Evolutionary conservation across 2,888 invertebrate genomes (phyloP).

Genomic region (Caenorhabditis becei): DNA sequence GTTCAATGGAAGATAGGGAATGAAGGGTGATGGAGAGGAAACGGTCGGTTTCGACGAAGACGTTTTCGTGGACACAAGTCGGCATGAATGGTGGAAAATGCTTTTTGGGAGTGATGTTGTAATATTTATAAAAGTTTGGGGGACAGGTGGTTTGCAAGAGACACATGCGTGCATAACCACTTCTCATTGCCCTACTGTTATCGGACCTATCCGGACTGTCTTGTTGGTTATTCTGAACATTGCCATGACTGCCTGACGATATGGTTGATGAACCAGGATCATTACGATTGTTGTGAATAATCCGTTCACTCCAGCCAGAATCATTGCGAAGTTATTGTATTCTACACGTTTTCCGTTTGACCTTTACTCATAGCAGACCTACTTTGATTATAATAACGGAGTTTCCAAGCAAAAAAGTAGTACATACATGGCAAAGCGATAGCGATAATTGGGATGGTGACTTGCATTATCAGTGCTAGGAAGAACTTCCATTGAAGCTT

Average conservation of each 20-base stretch:
- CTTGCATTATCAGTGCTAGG: not conserved
- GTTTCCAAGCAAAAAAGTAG: not conserved
- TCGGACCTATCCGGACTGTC: too few species aligned
- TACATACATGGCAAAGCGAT: not conserved
- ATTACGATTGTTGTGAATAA: not conserved
- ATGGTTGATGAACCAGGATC: slow-evolving; percentile 8
- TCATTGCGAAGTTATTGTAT: slow-evolving; percentile 15
- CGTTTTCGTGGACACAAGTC: too few species aligned
- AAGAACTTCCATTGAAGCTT: not conserved
- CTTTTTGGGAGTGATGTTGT: too few species aligned
- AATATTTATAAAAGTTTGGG: too few species aligned
- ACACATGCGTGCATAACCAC: too few species aligned
- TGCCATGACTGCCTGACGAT: not conserved
- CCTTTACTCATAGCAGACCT: not conserved
- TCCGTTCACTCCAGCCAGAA: not conserved
- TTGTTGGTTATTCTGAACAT: not conserved
- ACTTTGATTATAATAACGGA: not conserved
- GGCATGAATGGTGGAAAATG: too few species aligned
- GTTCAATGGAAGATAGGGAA: too few species aligned
- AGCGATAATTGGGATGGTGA: not conserved
- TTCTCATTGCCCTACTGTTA: too few species aligned
- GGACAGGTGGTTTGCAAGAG: too few species aligned
- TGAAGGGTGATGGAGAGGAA: too few species aligned
- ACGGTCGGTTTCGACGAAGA: too few species aligned
- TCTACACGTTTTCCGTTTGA: not conserved